Evolutionary conservation across 2,113 vertebrate species (phyloP).

Genomic region (Felis catus): F.catus_Fca126_mat1.0 CM031414.1:63510001-63510500

Average conservation of each 20-base stretch:
- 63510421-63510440: background rate
- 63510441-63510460: background rate
- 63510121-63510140: background rate
- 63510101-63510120: background rate
- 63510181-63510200: background rate
- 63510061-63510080: background rate
- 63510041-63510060: background rate
- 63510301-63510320: background rate
- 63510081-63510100: background rate
- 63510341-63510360: background rate
- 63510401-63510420: background rate
- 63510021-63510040: constrained; percentile 1
- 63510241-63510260: constrained; percentile 8
- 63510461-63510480: background rate
- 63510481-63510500: background rate
- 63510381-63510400: background rate
- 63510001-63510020: background rate
- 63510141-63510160: background rate
- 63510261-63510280: background rate
- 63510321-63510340: background rate
- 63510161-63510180: background rate
- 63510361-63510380: background rate
- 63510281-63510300: background rate
- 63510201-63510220: background rate
- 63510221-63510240: background rate